phyloP scores from a whole-genome alignment of 2,113 vertebrate genomes.

The Conger conger region DNA sequence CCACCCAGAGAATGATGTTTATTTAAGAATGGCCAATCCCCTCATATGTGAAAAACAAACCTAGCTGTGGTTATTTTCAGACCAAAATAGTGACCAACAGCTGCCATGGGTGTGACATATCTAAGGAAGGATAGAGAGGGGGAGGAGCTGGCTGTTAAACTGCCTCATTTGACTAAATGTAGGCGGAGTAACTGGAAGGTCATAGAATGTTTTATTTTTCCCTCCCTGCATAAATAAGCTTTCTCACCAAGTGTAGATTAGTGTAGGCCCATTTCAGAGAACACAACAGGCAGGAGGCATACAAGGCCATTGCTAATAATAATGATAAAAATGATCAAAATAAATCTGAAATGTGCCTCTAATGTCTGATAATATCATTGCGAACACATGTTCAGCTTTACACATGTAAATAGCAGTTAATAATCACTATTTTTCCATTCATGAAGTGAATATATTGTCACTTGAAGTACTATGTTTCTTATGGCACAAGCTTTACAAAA shows the following conservation, averaged over 20 bases:
- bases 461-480: too few relatives aligned
- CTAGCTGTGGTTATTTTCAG: conserved; percentile 37
- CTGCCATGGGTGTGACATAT: conserved; percentile 51
- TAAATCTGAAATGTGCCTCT: neutral
- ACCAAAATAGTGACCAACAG: conserved; percentile 63
- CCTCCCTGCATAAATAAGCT: neutral
- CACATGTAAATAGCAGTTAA: too few relatives aligned
- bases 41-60: conserved; percentile 52
- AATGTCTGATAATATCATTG: neutral
- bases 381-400: neutral
- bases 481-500: too few relatives aligned
- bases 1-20: conserved; percentile 28
- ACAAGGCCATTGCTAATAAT: neutral
- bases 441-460: too few relatives aligned
- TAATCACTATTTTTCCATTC: too few relatives aligned
- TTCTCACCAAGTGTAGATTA: neutral
- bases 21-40: conserved; percentile 41
- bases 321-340: neutral
- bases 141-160: neutral
- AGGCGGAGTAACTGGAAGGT: neutral
- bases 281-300: neutral
- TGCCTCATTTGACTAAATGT: neutral
- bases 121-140: neutral
- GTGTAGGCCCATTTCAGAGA: neutral
- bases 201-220: neutral